Base-by-base conservation (phyloP, 2,888 invertebrate species). In the Nymphalis urticae region DNA sequence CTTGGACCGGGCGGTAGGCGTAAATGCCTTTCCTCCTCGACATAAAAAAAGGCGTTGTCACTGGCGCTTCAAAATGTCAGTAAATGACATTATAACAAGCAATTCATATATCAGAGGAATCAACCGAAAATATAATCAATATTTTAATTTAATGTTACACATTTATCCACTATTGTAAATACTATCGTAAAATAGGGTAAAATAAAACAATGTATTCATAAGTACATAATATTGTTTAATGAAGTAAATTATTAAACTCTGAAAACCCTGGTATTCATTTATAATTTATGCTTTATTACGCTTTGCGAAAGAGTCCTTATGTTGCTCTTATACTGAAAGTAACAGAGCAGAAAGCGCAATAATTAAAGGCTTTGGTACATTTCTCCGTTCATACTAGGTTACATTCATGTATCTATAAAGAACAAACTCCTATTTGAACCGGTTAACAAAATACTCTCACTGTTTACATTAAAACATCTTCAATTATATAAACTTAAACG, bases 261-360 rank as follows among this genome's bases (percentile, higher is more conserved):
- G 71, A 70, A 32, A 77, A 79, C 79, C 80, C 80, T 79, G 80
- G 51, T 56, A 36, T 66, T 66, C 53, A 62, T 48, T 5, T 48
- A 21, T 61, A 62, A 50, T 56, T 8, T 48, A 62, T 48, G 54
- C 36, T 62, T 53, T 21, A 48, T 61, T 17, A 48, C 27, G 27
- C 27, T 17, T 24, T 27, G 16, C 16, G n/a, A 27, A 27, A 56
- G n/a, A 16, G n/a, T 27, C 24, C 9, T 56, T n/a, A 56, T 13
- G 13, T 56, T 56, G 54, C n/a, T 56, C 32, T 56, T 56, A 17
- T 56, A 17, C 10, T 16, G n/a, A 24, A 7, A 17, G 56, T 36
- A 32, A 58, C 56, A 58, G 32, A 58, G 16, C 56, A 58, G 17
- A 36, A 58, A 58, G 56, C 56, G 56, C 32, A 27, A 32, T 27